Evolutionary conservation across 2,113 vertebrate genomes (phyloP), one percentile per base, ranked within the genome.

Genomic region (Syngnathoides biaculeatus): DNA sequence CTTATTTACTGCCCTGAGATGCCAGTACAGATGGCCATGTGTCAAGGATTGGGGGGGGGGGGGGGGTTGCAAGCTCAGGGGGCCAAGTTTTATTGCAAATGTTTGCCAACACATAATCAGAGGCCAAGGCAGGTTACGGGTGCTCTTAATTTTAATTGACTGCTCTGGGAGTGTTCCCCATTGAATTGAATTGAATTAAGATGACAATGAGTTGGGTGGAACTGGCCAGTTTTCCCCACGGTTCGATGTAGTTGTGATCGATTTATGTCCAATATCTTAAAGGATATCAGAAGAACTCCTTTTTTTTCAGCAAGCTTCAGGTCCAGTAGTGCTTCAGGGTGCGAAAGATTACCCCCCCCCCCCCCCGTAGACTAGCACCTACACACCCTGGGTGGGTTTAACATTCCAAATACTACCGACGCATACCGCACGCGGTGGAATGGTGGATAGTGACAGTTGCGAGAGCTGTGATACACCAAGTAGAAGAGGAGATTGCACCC

Each of bases 1-100:
- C 63, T 83, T 82, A 91, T 91, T 89, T 89, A 88, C 74, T 79
- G 84, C 77, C 77, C 77, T 78, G 77, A 80, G 87, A 84, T 86
- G 72, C 74, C 77, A 48, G 43, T 80, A 70, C 90, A 91, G 88
- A 91, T 90, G 89, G 87, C 63, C 65, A 11, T 66, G 73, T 79
- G 79, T 83, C 79, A 65, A 74, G 24, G 60, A 66, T 69, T n/a
- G n/a, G n/a, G n/a, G n/a, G n/a, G n/a, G n/a, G n/a, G n/a, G n/a
- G n/a, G 70, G 73, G 63, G 73, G 70, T 68, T 20, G 55, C 75
- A 56, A 67, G 64, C 59, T 14, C 11, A 38, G n/a, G 57, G 27
- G 50, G 5, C 22, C 39, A 72, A 67, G 50, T 63, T 81, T 68
- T 64, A 72, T 48, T 53, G 38, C 43, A 9, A 52, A 20, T 45